phyloP scores from a whole-genome alignment of 2,113 vertebrate species.

The Fulmarus glacialis region DNA sequence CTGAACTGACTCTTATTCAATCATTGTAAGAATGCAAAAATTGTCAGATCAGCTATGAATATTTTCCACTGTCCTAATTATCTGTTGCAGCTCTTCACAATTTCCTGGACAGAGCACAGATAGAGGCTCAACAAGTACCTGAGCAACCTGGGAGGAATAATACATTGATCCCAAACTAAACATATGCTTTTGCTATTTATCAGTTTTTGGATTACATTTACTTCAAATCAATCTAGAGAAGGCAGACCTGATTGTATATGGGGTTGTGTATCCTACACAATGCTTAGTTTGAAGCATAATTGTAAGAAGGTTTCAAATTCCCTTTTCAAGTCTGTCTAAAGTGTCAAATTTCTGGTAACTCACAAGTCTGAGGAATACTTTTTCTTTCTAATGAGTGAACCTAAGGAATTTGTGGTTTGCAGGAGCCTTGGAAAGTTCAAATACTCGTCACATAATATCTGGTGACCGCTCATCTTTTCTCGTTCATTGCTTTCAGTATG shows the following conservation, averaged over 20 bases:
- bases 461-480: not conserved
- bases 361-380: not conserved
- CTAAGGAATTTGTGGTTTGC: not conserved
- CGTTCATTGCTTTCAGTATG: not conserved
- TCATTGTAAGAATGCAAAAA: not conserved
- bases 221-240: not conserved
- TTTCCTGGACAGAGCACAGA: not conserved
- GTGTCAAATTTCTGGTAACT: not conserved
- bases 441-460: not conserved
- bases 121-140: not conserved
- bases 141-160: not conserved
- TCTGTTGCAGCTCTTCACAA: not conserved
- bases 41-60: not conserved
- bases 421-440: not conserved
- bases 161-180: not conserved
- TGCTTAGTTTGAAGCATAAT: not conserved
- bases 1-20: not conserved
- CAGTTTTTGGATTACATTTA: not conserved
- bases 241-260: not conserved
- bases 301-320: not conserved
- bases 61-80: not conserved
- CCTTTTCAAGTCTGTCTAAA: not conserved
- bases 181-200: not conserved
- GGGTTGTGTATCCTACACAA: not conserved
- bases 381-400: not conserved